These are phyloP conservation scores for Alauda arvensis DNA, from an alignment of 2,797 vertebrate genomes.

Conservation along the genomic window DNA sequence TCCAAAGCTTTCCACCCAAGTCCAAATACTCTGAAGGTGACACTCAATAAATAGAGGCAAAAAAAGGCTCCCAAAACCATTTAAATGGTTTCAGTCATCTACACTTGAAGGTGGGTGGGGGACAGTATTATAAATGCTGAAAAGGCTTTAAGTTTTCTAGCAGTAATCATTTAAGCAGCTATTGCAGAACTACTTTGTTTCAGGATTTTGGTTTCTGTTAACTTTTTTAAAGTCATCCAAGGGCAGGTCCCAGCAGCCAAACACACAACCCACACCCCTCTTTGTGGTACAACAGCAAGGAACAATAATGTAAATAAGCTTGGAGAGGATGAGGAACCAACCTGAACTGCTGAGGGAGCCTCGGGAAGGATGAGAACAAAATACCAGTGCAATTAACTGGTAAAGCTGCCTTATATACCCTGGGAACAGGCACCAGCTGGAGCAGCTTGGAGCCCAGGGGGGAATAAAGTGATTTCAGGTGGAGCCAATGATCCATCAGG, in stretches of 20 bases:
- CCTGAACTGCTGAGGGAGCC: neutral
- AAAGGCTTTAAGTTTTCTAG: neutral
- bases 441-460: neutral
- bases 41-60: neutral
- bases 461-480: neutral
- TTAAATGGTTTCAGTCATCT: neutral
- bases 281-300: rapidly evolving
- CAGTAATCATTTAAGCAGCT: neutral
- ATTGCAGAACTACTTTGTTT: neutral
- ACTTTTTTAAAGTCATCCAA: neutral
- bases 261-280: rapidly evolving
- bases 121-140: neutral
- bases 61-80: neutral
- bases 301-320: neutral
- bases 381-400: rapidly evolving
- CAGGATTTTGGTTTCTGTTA: neutral
- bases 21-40: neutral
- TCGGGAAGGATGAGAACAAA: rapidly evolving
- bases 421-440: neutral
- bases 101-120: rapidly evolving
- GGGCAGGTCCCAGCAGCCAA: neutral
- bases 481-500: neutral
- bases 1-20: neutral
- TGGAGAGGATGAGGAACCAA: no score
- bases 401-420: neutral